These are phyloP conservation scores for Cyprinella venusta DNA, from an alignment of 2,797 vertebrate species.

Conservation along the genomic window DNA sequence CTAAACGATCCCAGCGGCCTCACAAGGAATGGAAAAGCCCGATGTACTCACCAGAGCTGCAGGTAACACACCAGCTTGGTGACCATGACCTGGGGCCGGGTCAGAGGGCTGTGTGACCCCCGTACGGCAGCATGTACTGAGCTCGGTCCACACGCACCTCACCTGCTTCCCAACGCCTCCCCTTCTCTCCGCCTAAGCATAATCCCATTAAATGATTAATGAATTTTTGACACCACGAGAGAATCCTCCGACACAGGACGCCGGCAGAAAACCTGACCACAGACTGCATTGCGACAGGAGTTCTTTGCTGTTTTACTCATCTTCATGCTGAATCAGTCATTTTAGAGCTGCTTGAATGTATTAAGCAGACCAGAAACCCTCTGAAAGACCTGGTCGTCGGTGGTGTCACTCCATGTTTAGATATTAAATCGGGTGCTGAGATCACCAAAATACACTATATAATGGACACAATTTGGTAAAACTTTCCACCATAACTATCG, in stretches of 20 bases:
- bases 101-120: conserved; percentile 9
- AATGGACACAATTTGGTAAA: neutral
- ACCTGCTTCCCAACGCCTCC: conserved; percentile 1
- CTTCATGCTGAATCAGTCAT: neutral
- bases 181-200: conserved; percentile 13
- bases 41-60: conserved; percentile 75
- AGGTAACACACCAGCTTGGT: conserved; percentile 73
- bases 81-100: conserved; percentile 67
- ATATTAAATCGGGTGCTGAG: neutral
- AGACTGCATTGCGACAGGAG: too few species aligned
- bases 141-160: neutral
- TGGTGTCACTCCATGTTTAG: neutral
- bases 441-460: neutral
- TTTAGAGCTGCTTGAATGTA: neutral
- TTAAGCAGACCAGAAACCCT: neutral
- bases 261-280: neutral
- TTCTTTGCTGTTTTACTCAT: too few species aligned
- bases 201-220: conserved; percentile 65
- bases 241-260: conserved; percentile 4
- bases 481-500: neutral
- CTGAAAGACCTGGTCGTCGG: neutral
- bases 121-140: neutral
- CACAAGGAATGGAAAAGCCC: neutral
- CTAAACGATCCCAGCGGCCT: neutral
- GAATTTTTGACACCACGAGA: conserved; percentile 39